Base-by-base conservation (phyloP, 2,113 vertebrate species). In the Noturus placidus region DNA sequence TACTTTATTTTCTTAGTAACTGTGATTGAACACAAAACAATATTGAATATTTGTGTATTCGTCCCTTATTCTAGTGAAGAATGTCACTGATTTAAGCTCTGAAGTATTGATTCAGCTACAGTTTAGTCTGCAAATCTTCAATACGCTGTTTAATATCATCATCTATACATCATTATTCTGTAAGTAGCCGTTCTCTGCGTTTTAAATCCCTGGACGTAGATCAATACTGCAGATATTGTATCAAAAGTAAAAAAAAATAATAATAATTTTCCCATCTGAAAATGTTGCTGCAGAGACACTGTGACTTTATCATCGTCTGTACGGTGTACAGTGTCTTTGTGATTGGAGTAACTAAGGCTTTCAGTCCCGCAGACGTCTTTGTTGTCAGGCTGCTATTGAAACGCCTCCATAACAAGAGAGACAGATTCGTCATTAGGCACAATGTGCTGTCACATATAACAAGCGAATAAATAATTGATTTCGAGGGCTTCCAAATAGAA, bases 361-460 rank as follows among this genome's bases (percentile, higher is more conserved):
- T 89, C 69, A 56, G 56, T 22, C 20, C 5, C 8, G 3, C 35
- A 83, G 52, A 57, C 79, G 33, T 74, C 69, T 82, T 87, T 87
- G 86, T 87, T 87, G 86, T 83, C 83, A 88, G 77, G 38, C 83
- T 86, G 76, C 83, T 88, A 85, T 88, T 88, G 77, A 88, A 88
- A 88, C 61, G 42, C 86, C 86, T 87, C 82, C 61, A 88, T 74
- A 74, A 74, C 27, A 77, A 77, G 85, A 52, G 46, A 86, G 79
- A 78, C 56, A 65, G 77, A 85, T 56, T 87, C 65, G 56, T 85
- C 77, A 87, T 89, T 83, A 86, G 65, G 69, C 83, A 87, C 83
- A 89, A 89, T 89, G 69, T 59, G 87, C 83, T 86, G 82, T 89
- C 77, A 85, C 57, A 81, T 54, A 54, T 72, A 84, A 85, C 84